Evolutionary conservation across 2,888 invertebrate genomes (phyloP).

Genomic region (Parascotia fuliginaria): DNA sequence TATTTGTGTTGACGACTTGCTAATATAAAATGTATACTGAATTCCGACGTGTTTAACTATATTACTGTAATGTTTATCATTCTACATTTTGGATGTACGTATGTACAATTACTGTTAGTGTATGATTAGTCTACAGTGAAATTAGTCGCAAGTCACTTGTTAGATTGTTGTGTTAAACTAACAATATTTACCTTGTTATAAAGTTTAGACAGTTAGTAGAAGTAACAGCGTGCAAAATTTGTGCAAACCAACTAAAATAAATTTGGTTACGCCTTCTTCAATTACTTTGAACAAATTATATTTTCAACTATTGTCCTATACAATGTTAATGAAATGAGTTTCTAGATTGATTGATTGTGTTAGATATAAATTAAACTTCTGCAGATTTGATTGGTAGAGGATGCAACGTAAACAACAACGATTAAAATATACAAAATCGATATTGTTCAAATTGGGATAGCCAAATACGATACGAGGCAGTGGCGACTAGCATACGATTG

Average conservation of each 20-base stretch:
- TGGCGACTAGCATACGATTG: background rate
- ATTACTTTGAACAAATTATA: slow-evolving; percentile 28
- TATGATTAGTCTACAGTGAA: background rate
- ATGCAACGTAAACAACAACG: background rate
- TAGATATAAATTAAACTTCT: background rate
- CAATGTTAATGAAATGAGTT: background rate
- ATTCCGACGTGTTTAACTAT: slow-evolving; percentile 26
- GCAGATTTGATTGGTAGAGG: no score
- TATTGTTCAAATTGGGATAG: background rate
- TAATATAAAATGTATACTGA: slow-evolving; percentile 40
- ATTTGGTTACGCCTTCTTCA: slow-evolving; percentile 48
- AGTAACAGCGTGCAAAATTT: slow-evolving; percentile 53
- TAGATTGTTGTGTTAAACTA: slow-evolving; percentile 49
- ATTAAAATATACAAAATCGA: background rate
- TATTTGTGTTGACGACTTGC: slow-evolving; percentile 37
- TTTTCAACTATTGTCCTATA: slow-evolving; percentile 9
- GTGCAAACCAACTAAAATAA: slow-evolving; percentile 51
- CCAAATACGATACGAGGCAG: background rate
- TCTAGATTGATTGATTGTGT: background rate
- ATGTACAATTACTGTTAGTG: background rate
- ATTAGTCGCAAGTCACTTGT: slow-evolving; percentile 19
- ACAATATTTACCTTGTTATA: slow-evolving; percentile 68
- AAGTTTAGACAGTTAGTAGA: slow-evolving; percentile 59
- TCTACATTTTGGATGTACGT: background rate
- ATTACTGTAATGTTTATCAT: background rate